A percentile compares a stretch with the other conserved stretches of the same genome.
phyloP scores from a whole-genome alignment of 2,888 invertebrate species.

The Notodonta dromedarius region DNA sequence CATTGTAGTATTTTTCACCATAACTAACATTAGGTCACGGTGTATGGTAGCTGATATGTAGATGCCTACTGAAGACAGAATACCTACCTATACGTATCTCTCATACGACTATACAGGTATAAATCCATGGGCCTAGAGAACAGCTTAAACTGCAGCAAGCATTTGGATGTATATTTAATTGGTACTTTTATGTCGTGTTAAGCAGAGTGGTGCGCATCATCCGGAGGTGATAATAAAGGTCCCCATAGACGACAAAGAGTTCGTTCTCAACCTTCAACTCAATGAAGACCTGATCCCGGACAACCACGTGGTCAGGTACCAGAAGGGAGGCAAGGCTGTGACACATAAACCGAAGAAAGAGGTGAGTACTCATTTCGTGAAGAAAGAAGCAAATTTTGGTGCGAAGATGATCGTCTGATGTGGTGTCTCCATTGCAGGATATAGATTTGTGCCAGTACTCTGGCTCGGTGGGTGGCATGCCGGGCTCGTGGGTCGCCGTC shows the following conservation, averaged over 20 bases:
- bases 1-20: no score
- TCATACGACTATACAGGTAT: no score
- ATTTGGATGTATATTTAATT: no score
- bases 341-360: slow-evolving; percentile 79
- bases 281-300: slow-evolving; percentile 88
- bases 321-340: slow-evolving; percentile 79
- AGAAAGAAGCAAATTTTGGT: no score
- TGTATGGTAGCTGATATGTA: no score
- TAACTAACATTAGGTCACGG: no score
- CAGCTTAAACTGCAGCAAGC: no score
- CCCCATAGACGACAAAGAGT: slow-evolving; percentile 86
- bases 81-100: no score
- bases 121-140: no score
- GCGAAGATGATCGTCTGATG: neutral
- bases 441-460: slow-evolving; percentile 89
- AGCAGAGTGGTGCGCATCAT: slow-evolving; percentile 65
- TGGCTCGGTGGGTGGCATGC: slow-evolving; percentile 88
- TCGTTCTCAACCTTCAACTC: slow-evolving; percentile 87
- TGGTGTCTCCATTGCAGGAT: slow-evolving; percentile 78
- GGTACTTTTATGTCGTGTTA: neutral
- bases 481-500: slow-evolving; percentile 91
- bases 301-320: slow-evolving; percentile 85
- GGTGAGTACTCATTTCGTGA: slow-evolving; percentile 53
- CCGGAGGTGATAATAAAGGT: slow-evolving; percentile 84
- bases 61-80: no score